These are phyloP conservation scores for Argynnis bischoffii DNA, from an alignment of 2,888 invertebrate genomes.

Conservation along the genomic window DNA sequence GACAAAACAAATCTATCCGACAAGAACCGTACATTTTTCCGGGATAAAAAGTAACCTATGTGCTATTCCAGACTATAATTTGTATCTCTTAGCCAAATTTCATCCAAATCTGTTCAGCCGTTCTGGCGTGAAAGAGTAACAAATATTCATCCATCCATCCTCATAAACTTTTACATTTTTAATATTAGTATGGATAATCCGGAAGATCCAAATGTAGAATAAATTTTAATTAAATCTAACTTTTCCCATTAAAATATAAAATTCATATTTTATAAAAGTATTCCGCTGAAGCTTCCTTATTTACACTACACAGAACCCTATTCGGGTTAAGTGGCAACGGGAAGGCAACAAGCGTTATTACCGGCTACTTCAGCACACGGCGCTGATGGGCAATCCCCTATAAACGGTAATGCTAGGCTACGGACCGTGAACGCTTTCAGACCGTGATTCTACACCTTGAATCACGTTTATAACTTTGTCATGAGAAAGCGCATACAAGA, in stretches of 20 bases:
- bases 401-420: constrained; percentile 43
- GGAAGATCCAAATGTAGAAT: neutral
- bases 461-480: constrained; percentile 35
- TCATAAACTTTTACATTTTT: too few relatives aligned
- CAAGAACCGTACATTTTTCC: too few relatives aligned
- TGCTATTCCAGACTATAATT: too few relatives aligned
- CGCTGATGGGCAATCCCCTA: constrained; percentile 41
- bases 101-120: too few relatives aligned
- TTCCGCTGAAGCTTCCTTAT: constrained; percentile 31
- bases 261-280: constrained; percentile 28
- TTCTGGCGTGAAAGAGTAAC: too few relatives aligned
- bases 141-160: too few relatives aligned
- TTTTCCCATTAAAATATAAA: constrained; percentile 14
- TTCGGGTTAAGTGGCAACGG: constrained; percentile 39
- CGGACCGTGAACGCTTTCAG: constrained; percentile 41
- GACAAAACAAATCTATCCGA: too few relatives aligned
- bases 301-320: constrained; percentile 37
- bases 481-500: constrained; percentile 22
- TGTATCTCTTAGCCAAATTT: too few relatives aligned
- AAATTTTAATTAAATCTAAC: constrained; percentile 9
- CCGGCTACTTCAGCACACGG: constrained; percentile 39
- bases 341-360: constrained; percentile 40
- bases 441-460: constrained; percentile 34
- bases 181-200: neutral
- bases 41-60: too few relatives aligned